Conservation (phyloP, 2,113 vertebrate species). For the Gallinago undulata region DNA sequence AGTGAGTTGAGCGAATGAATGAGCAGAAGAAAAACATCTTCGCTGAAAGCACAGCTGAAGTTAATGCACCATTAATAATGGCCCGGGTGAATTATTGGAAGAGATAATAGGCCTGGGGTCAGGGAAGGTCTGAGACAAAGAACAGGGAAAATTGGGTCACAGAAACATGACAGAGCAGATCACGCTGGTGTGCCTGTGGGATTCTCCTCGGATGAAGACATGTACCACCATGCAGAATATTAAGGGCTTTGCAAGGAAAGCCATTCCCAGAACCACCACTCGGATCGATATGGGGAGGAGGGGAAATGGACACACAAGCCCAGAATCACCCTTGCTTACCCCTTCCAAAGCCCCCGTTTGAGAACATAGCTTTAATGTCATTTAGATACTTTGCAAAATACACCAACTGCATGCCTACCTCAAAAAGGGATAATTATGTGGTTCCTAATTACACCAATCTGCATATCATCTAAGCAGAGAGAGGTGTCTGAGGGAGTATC, state of each 20-base stretch:
- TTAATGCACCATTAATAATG: constrained; percentile 79
- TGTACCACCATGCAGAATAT: constrained; percentile 49
- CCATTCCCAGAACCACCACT: constrained; percentile 2
- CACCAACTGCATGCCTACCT: rapidly evolving
- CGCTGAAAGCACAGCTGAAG: constrained; percentile 64
- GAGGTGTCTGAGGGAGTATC: not conserved
- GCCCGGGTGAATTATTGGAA: constrained; percentile 67
- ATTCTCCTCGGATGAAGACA: constrained; percentile 73
- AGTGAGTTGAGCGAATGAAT: constrained; percentile 49
- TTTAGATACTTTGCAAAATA: constrained; percentile 12
- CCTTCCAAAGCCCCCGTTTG: rapidly evolving
- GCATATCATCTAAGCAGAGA: not conserved
- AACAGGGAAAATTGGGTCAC: constrained; percentile 72
- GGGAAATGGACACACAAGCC: not conserved
- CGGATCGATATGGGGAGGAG: not conserved
- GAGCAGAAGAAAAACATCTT: constrained; percentile 64
- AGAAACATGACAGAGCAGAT: constrained; percentile 71
- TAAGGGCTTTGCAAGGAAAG: constrained; percentile 13
- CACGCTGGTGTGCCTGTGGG: constrained; percentile 36
- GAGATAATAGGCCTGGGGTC: constrained; percentile 62
- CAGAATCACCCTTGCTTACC: not conserved
- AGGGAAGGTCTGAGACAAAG: constrained; percentile 70
- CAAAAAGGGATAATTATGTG: not conserved
- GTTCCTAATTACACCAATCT: not conserved
- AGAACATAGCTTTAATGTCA: not conserved